A percentile compares a stretch with the other conserved stretches of the same genome.
Evolutionary conservation across 2,113 vertebrate species (phyloP).

Genomic region (Phrynosoma blainvillii): DNA sequence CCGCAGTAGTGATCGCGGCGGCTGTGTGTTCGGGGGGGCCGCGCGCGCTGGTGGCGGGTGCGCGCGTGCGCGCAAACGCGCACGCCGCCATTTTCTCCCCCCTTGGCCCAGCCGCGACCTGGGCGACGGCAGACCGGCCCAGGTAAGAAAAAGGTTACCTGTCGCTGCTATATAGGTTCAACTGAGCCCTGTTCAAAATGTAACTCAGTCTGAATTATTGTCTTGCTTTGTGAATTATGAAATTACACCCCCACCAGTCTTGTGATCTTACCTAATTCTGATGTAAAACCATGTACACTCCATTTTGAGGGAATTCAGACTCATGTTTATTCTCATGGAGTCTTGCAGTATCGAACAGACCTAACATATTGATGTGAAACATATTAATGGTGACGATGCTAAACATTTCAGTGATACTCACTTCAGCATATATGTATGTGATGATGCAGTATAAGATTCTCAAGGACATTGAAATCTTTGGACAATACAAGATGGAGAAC

Average conservation of each 20-base stretch:
- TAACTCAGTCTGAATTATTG: not conserved
- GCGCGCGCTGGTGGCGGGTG: too few relatives aligned
- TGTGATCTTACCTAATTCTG: not conserved
- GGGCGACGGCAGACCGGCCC: too few relatives aligned
- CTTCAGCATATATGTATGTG: not conserved
- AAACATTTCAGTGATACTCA: too few relatives aligned
- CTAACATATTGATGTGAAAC: not conserved
- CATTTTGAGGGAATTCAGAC: not conserved
- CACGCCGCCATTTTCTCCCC: too few relatives aligned
- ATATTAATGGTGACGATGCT: too few relatives aligned
- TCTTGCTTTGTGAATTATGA: not conserved
- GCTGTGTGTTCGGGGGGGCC: too few relatives aligned
- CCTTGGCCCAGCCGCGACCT: too few relatives aligned
- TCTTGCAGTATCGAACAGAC: not conserved
- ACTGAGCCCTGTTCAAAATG: constrained; percentile 18
- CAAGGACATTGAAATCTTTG: not conserved
- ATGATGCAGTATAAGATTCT: not conserved
- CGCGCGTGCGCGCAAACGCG: too few relatives aligned
- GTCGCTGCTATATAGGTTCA: constrained; percentile 42
- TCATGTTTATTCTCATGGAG: not conserved
- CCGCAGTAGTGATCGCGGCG: too few relatives aligned
- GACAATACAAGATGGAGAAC: not conserved
- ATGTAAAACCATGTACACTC: not conserved
- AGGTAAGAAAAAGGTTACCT: too few relatives aligned
- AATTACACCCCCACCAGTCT: not conserved